A percentile compares a stretch with the other conserved stretches of the same genome.
phyloP scores from a whole-genome alignment of 1,140 invertebrate species.

The Drosophila willistoni region DNA sequence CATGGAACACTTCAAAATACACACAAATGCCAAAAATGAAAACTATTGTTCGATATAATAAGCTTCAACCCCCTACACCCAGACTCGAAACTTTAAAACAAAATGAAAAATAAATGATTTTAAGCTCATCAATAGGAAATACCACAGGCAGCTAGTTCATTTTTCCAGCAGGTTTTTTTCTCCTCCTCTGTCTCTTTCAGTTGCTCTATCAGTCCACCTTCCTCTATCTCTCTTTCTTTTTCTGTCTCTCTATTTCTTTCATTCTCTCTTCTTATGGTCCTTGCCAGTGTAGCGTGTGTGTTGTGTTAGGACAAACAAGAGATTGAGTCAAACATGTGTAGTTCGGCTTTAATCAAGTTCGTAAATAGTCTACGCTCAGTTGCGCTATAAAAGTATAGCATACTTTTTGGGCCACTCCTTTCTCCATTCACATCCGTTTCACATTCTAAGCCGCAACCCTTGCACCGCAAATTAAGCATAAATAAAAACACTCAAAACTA shows the following conservation, averaged over 20 bases:
- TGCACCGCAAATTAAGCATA: slow-evolving; percentile 8
- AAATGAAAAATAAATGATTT: slow-evolving; percentile 57
- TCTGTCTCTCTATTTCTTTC: background rate
- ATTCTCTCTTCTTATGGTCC: background rate
- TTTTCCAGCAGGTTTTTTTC: slow-evolving; percentile 19
- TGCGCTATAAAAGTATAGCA: background rate
- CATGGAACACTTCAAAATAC: slow-evolving; percentile 11
- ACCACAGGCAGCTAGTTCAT: background rate
- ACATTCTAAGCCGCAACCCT: background rate
- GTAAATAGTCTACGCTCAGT: background rate
- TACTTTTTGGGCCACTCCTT: background rate
- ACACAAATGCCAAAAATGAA: background rate
- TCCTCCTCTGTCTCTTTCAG: background rate
- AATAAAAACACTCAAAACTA: slow-evolving; percentile 14
- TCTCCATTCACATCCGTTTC: background rate
- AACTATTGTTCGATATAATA: slow-evolving; percentile 61
- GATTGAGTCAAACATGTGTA: slow-evolving; percentile 1
- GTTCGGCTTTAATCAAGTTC: background rate
- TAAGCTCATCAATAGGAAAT: slow-evolving; percentile 49
- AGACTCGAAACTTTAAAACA: background rate
- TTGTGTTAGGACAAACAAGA: background rate
- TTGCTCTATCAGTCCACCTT: background rate
- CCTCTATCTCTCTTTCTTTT: background rate
- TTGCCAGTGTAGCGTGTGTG: slow-evolving; percentile 1
- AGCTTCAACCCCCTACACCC: background rate